Conservation (phyloP, 1,140 invertebrate genomes). For the Lysiphlebus fabarum region DNA sequence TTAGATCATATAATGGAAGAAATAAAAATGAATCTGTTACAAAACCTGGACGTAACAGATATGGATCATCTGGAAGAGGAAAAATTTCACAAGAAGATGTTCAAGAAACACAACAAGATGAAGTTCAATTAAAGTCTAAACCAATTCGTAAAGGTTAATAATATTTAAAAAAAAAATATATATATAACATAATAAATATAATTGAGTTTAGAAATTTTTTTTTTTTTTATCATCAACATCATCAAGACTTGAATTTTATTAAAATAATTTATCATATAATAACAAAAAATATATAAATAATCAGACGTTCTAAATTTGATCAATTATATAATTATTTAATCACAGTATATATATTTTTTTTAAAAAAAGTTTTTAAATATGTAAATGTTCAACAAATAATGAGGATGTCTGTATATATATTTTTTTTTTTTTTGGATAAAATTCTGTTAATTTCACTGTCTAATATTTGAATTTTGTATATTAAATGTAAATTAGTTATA, state of each 20-base stretch:
- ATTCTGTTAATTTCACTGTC: constrained; percentile 27
- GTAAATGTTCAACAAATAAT: no score
- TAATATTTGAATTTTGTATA: constrained; percentile 35
- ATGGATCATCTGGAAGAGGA: constrained; percentile 30
- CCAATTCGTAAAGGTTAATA: constrained; percentile 39
- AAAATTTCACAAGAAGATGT: constrained; percentile 39
- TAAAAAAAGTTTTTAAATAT: not conserved
- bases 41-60: constrained; percentile 37
- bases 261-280: no score
- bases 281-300: no score
- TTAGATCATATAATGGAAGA: constrained; percentile 12
- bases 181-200: not conserved
- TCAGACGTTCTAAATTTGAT: no score
- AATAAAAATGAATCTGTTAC: constrained; percentile 28
- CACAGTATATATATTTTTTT: not conserved
- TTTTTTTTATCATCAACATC: constrained; percentile 6
- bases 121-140: constrained; percentile 43
- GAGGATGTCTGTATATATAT: constrained; percentile 28
- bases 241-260: not conserved
- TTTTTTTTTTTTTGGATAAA: constrained; percentile 9
- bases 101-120: constrained; percentile 42
- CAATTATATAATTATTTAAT: not conserved
- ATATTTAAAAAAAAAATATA: not conserved
- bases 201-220: not conserved
- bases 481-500: constrained; percentile 41